Conservation (phyloP, 2,888 invertebrate species). For the Trichacis sp. region DNA sequence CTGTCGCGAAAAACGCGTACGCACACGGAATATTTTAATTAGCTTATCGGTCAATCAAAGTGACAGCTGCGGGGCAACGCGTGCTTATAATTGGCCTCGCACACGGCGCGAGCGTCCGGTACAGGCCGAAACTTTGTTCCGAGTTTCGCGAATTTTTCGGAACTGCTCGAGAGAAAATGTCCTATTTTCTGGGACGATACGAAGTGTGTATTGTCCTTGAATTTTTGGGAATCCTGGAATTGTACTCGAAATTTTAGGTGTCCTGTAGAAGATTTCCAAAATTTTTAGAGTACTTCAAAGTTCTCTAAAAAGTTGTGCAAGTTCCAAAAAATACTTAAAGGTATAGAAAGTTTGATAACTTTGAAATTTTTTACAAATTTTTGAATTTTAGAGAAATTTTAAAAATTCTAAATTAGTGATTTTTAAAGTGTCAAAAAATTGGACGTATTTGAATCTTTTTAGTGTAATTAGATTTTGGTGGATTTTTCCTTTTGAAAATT, state of each 20-base stretch:
- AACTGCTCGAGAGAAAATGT: conserved; percentile 1
- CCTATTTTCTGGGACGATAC: not conserved
- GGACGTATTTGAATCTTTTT: too few relatives aligned
- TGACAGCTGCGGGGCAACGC: conserved; percentile 64
- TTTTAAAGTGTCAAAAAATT: too few relatives aligned
- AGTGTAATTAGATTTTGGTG: too few relatives aligned
- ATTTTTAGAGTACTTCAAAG: not conserved
- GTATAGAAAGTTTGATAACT: too few relatives aligned
- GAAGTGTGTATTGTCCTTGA: not conserved
- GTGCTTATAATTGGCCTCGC: conserved; percentile 63
- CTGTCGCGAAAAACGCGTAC: conserved; percentile 52
- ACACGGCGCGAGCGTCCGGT: conserved; percentile 26
- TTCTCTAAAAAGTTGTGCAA: too few relatives aligned
- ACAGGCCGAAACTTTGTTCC: conserved; percentile 38
- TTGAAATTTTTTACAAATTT: too few relatives aligned
- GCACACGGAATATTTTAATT: conserved; percentile 68
- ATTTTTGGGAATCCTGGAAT: not conserved
- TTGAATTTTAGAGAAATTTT: too few relatives aligned
- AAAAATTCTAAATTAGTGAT: too few relatives aligned
- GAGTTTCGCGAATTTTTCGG: conserved; percentile 41
- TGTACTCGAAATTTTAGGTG: not conserved
- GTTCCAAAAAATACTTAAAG: too few relatives aligned
- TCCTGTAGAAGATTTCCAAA: not conserved
- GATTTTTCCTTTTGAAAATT: too few relatives aligned
- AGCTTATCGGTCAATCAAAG: conserved; percentile 65